Percentiles rank a stretch among this genome's conserved stretches.
Conservation (phyloP, 1,140 invertebrate genomes). For the Pseudoatta argentina region DNA sequence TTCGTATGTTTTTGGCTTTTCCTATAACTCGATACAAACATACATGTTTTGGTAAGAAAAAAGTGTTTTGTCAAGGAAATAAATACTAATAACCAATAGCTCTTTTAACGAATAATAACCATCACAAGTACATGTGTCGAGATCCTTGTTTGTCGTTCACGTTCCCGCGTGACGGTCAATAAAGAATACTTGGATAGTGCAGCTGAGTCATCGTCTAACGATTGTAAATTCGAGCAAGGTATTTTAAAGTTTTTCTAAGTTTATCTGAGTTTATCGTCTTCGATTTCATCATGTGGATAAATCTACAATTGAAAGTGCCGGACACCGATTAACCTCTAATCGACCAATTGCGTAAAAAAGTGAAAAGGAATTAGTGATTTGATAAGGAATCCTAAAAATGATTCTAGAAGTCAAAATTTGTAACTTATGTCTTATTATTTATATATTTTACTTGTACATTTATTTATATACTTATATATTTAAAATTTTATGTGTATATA, state of each 20-base stretch:
- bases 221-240: not conserved
- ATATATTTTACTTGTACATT: not conserved
- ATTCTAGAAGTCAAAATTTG: not conserved
- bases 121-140: not conserved
- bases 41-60: not conserved
- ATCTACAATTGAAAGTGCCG: not conserved
- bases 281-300: not conserved
- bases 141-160: not conserved
- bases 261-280: not conserved
- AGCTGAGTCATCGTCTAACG: not conserved
- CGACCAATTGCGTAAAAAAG: not conserved
- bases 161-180: not conserved
- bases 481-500: not conserved
- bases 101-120: too few species aligned
- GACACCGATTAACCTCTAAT: slow-evolving; percentile 33
- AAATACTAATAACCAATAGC: not conserved
- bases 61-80: not conserved
- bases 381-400: not conserved
- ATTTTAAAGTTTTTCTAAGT: not conserved
- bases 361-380: not conserved
- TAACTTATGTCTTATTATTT: not conserved
- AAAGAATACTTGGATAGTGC: not conserved
- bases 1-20: not conserved
- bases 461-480: not conserved
- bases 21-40: not conserved